Base-by-base conservation (phyloP, 1,140 invertebrate genomes). In the Dufourea novaeangliae region DNA sequence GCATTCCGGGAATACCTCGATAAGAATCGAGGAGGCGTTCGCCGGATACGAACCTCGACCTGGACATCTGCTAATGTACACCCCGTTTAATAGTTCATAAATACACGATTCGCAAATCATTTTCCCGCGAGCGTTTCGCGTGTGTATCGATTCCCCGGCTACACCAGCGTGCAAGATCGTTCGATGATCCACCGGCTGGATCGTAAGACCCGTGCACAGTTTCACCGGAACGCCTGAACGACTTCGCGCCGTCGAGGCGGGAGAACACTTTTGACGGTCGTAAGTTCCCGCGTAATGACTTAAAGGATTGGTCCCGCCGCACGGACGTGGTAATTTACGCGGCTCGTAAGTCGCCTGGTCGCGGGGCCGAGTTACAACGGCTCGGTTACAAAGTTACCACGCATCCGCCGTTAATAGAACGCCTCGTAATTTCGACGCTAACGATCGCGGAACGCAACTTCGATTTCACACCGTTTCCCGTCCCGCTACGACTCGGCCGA, bases 231-330 rank as follows among this genome's bases (percentile, higher is more conserved):
- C 70, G 57, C n/a, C n/a, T n/a, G n/a, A n/a, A n/a, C n/a, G n/a
- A n/a, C n/a, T n/a, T n/a, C n/a, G n/a, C n/a, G n/a, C n/a, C n/a
- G n/a, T n/a, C n/a, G n/a, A n/a, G n/a, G n/a, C 34, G 17, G 6
- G 27, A 20, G 69, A 46, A 64, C 34, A 37, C 44, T 72, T 72
- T 78, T 78, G 75, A 78, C 68, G 75, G 41, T 78, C 75, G 68
- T 78, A 78, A 72, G 68, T 78, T 70, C 56, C 54, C 68, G 20
- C 50, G 75, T 78, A 78, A 78, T 78, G 75, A 78, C 68, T 78
- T 64, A 64, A 41, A 34, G 75, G 59, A 71, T 72, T 72, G 68
- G 57, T 17, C 25, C 68, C n/a, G 63, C 52, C 27, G 37, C 39
- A 32, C 39, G 17, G 44, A 27, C 62, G 62, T 46, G 50, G 75